Base-by-base conservation (phyloP, 2,797 vertebrate species). In the Danionella dracula region DNA sequence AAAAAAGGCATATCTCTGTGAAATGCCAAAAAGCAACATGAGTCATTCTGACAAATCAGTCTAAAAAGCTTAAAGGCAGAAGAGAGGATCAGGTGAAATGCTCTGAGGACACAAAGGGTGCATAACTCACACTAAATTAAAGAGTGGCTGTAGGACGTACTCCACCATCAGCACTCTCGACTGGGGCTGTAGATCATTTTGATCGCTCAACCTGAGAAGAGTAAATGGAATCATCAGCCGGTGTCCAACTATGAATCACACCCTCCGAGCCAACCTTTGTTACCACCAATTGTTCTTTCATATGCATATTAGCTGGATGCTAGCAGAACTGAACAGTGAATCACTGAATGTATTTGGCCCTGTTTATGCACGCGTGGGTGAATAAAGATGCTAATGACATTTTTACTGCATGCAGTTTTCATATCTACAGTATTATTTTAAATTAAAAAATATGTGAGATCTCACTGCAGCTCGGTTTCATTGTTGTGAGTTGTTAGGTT, bases 161-260 rank as follows among this genome's bases (percentile, higher is more conserved):
- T 94, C 89, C 76, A 97, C 87, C 67, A 84, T 58, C 75, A 96
- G 77, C 48, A 81, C 79, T 34, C 87, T 83, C 10, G 66, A 73
- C 46, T 89, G 6, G 0, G 92, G 88, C 58, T 4, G 27, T 42
- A 95, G 80, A 44, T 89, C 80, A 0, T 78, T 73, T 82, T 97
- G 94, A 16, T 84, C 82, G 71, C 94, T 96, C 61, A 88, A 87
- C 73, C 93, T 96, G 82, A 16, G 19, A 12, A 56, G 2, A 0
- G n/a, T 29, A 5, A n/a, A 46, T 5, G 21, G 23, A 42, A 56
- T 57, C 32, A 56, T 66, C 41, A 66, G 63, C 41, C 12, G 31
- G 45, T 20, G 45, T 51, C 46, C 46, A 54, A 23, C 42, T 54
- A n/a, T 44, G 40, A 64, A 35, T 54, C 49, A 64, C 16, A 44